Evolutionary conservation across 2,797 vertebrate species (phyloP), one percentile per base, ranked within the genome.

Genomic region (Danio choprae): DNA sequence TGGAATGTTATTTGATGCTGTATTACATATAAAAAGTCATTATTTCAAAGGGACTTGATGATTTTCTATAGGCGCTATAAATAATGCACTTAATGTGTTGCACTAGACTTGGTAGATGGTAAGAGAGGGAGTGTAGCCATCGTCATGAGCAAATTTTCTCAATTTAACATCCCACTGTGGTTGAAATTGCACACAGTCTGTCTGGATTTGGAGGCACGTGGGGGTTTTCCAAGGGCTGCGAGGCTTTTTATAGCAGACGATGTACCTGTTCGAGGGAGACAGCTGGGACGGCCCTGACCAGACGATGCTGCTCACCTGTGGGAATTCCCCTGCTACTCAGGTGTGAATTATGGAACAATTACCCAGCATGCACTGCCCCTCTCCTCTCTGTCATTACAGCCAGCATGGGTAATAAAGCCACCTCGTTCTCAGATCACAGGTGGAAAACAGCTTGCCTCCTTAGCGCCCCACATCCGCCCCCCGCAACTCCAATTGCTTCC

Each of bases 301-400:
- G 85, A 81, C 72, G 58, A 65, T 58, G 13, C 79, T 67, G 53
- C 77, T 86, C 73, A 86, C 86, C 86, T 84, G 84, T 87, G 87
- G 88, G 86, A 87, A 84, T 87, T 89, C 84, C 85, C 86, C 81
- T 75, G 20, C 58, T 82, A 70, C 84, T 87, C 83, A 86, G 87
- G 82, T 85, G 83, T 86, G 86, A 89, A 87, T 88, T 87, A 89
- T 86, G 70, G 86, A 80, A 83, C 83, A 86, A 79, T 85, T 87
- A 85, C 76, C 81, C 86, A 83, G 81, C 83, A 86, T 84, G 77
- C 74, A 76, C 75, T 55, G 74, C 79, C 65, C 63, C 68, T 81
- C 69, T 79, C 75, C 63, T 51, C 81, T 83, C 85, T 83, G 82
- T 88, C 84, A 88, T 89, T 88, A 87, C 72, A 68, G 74, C 22